phyloP scores from a whole-genome alignment of 2,888 invertebrate genomes.

The Chorisops tibialis region DNA sequence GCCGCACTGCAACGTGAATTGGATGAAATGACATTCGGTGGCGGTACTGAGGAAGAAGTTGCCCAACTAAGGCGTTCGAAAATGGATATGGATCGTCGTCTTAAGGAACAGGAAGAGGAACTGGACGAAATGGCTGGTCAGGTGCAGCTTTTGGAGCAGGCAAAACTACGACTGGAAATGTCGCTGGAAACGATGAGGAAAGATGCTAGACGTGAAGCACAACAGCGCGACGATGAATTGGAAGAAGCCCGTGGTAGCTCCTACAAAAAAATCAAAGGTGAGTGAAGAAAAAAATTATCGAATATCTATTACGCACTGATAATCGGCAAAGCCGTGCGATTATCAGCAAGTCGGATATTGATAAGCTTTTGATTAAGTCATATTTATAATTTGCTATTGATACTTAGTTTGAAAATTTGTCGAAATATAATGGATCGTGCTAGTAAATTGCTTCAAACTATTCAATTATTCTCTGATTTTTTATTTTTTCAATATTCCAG shows the following conservation, averaged over 20 bases:
- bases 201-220: slow-evolving; percentile 83
- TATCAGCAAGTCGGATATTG: background rate
- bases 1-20: slow-evolving; percentile 75
- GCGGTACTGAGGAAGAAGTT: slow-evolving; percentile 82
- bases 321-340: background rate
- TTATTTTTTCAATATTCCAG: slow-evolving; percentile 48
- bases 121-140: slow-evolving; percentile 92
- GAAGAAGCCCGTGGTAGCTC: slow-evolving; percentile 88
- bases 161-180: slow-evolving; percentile 92
- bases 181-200: slow-evolving; percentile 87
- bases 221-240: slow-evolving; percentile 87
- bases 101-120: slow-evolving; percentile 90
- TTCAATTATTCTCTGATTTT: background rate
- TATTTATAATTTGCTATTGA: background rate
- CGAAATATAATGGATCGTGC: background rate
- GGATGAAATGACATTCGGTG: slow-evolving; percentile 76
- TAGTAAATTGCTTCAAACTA: background rate
- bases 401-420: background rate
- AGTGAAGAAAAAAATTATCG: slow-evolving; percentile 1
- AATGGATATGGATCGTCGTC: slow-evolving; percentile 80
- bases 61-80: slow-evolving; percentile 77
- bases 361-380: background rate
- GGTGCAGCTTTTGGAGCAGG: slow-evolving; percentile 84
- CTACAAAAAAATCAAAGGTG: slow-evolving; percentile 87
- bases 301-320: background rate